phyloP scores from a whole-genome alignment of 2,113 vertebrate genomes.

The Callaeas wilsoni region DNA sequence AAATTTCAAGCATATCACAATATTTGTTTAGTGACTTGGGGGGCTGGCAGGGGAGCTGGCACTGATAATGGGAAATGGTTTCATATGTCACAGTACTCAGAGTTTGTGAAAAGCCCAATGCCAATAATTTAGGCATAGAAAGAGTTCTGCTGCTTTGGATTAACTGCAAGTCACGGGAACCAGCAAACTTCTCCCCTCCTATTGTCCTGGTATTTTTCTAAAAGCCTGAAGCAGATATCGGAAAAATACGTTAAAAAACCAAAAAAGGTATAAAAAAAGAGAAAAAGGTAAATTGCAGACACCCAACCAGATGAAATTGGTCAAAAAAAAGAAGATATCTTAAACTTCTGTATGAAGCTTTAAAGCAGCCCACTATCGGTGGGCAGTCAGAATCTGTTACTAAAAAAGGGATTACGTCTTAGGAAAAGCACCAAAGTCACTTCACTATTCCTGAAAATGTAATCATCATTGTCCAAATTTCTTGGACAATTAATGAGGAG shows the following conservation, averaged over 20 bases:
- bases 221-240: not conserved
- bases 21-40: slow-evolving; percentile 53
- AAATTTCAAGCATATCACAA: slow-evolving; percentile 62
- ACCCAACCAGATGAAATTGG: not conserved
- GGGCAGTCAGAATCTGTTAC: not conserved
- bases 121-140: slow-evolving; percentile 25
- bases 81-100: slow-evolving; percentile 30
- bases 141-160: slow-evolving; percentile 22
- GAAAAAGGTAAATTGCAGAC: not conserved
- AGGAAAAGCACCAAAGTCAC: not conserved
- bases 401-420: not conserved
- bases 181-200: not conserved
- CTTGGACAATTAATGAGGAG: not conserved
- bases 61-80: slow-evolving; percentile 51
- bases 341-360: not conserved
- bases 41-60: slow-evolving; percentile 35
- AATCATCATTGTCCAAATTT: not conserved
- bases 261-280: not conserved
- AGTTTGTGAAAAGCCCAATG: slow-evolving; percentile 42
- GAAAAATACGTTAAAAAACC: not conserved
- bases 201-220: not conserved
- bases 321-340: not conserved
- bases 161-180: not conserved
- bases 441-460: not conserved
- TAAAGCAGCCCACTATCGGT: not conserved